Conservation (phyloP, 2,113 vertebrate genomes). For the Neoarius graeffei region DNA sequence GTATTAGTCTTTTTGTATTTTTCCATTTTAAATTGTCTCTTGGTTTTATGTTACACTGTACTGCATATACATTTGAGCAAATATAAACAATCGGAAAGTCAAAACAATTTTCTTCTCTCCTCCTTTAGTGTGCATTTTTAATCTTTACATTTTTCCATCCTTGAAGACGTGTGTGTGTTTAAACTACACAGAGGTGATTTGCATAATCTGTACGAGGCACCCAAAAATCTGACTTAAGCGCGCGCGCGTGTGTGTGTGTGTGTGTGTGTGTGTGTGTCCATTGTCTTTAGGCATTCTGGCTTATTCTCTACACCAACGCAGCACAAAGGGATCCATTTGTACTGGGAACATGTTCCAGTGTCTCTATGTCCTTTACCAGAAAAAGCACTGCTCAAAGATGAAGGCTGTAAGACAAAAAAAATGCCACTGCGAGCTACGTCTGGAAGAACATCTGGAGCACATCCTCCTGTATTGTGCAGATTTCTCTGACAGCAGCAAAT, state of each 20-base stretch:
- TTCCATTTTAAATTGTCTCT: neutral
- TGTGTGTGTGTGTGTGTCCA: neutral
- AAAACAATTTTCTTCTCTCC: neutral
- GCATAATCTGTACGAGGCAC: too few relatives aligned
- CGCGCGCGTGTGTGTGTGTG: neutral
- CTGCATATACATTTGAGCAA: neutral
- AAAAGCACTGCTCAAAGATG: neutral
- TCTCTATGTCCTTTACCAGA: neutral
- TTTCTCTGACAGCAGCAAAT: neutral
- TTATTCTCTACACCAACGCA: neutral
- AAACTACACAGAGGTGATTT: too few relatives aligned
- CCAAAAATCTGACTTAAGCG: too few relatives aligned
- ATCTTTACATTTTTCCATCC: neutral
- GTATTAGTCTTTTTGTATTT: neutral
- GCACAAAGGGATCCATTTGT: constrained; percentile 3
- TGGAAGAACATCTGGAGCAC: neutral
- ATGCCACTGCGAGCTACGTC: neutral
- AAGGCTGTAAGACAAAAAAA: neutral
- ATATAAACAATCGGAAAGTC: neutral
- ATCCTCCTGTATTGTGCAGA: neutral
- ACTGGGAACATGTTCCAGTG: neutral
- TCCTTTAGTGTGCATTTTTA: neutral
- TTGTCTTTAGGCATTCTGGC: constrained; percentile 2
- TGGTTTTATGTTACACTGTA: neutral
- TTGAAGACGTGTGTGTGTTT: neutral